phyloP scores from a whole-genome alignment of 1,140 invertebrate genomes.

The Caerostris darwini region DNA sequence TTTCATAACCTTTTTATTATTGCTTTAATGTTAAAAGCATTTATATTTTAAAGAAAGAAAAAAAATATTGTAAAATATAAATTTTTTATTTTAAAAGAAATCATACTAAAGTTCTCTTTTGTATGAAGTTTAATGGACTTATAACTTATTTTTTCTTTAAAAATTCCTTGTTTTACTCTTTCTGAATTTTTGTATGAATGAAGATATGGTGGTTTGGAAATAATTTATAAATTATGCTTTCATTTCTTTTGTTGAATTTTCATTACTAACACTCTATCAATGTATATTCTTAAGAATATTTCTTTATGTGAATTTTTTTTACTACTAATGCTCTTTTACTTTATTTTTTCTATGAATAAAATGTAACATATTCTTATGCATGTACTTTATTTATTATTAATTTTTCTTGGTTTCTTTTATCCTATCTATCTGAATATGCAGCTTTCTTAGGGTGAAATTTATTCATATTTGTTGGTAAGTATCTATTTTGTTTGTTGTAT shows the following conservation, averaged over 20 bases:
- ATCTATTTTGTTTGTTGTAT: neutral
- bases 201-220: neutral
- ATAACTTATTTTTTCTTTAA: no score
- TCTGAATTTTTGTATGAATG: neutral
- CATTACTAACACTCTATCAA: neutral
- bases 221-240: neutral
- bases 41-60: no score
- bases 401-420: constrained; percentile 5
- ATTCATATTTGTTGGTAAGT: neutral
- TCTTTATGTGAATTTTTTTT: no score
- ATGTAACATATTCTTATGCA: neutral
- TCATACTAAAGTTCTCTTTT: no score
- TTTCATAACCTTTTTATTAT: no score
- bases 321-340: neutral
- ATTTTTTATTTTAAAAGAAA: no score
- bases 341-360: neutral
- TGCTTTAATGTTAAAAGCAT: no score
- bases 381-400: neutral
- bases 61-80: no score
- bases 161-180: neutral
- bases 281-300: neutral
- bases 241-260: neutral
- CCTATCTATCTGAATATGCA: neutral
- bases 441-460: constrained; percentile 10
- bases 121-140: no score